Base-by-base conservation (phyloP, 2,113 vertebrate genomes). In the Tor tambroides region DNA sequence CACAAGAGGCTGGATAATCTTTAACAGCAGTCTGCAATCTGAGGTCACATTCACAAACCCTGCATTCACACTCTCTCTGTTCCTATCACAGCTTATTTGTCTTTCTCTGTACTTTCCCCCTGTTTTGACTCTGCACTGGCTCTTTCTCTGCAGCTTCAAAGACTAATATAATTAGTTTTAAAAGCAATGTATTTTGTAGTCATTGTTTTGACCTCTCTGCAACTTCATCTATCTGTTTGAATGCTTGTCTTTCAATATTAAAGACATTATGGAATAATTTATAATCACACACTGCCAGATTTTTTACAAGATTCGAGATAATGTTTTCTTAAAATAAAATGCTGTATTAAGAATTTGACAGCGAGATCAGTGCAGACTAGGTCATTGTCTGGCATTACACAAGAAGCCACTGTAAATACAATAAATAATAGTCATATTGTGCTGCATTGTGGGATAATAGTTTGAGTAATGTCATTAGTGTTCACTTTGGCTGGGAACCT, bases 21-120 rank as follows among this genome's bases (percentile, higher is more conserved):
- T 74, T 43, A 79, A 86, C 81, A 89, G 74, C 76, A 23, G 30
- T 78, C 26, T 51, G 35, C 86, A 84, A 87, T 77, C 87, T 85
- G 78, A 78, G 85, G 77, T 76, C 71, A 78, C 41, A 82, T 49
- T 80, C 63, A 83, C 56, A 85, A 79, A 84, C 9, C 35, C 28
- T 51, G 14, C 15, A 38, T 21, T 35, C 28, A 41, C 46, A 7
- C 41, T 35, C n/a, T 43, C 30, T 54, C 21, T 9, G 4, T 26
- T 41, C 59, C 32, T 23, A 78, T 15, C 74, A 65, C 21, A 69
- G 77, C 8, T 77, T 43, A 12, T 63, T 30, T 35, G 46, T 65
- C 28, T 61, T 28, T 75, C 49, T 35, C 21, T 35, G 54, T 15
- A 80, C 51, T 35, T 80, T 77, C 43, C 11, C n/a, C 63, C 28